phyloP scores from a whole-genome alignment of 2,888 invertebrate species.

The Silvanus unidentatus region DNA sequence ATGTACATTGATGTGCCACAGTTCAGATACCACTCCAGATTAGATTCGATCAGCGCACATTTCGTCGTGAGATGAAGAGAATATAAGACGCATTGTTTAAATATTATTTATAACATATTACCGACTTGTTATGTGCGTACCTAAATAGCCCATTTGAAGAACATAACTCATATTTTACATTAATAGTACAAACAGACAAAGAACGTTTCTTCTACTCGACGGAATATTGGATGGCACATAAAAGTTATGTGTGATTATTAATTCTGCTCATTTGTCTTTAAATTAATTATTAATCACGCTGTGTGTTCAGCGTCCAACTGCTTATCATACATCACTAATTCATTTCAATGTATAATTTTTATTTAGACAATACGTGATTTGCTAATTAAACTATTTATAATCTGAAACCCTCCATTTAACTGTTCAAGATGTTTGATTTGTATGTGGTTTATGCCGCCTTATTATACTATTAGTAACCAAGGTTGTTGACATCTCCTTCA shows the following conservation, averaged over 20 bases:
- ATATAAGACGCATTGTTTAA: too few relatives aligned
- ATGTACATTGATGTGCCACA: background rate
- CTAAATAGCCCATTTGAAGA: too few relatives aligned
- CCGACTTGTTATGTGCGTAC: background rate
- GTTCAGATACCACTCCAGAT: conserved; percentile 3
- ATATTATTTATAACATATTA: conserved; percentile 1
- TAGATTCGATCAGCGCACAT: conserved; percentile 3
- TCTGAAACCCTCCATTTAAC: conserved; percentile 19
- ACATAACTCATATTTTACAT: too few relatives aligned
- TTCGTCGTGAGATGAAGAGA: background rate
- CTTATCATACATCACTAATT: conserved; percentile 24
- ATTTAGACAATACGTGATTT: conserved; percentile 27
- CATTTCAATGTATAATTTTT: conserved; percentile 13
- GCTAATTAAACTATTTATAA: conserved; percentile 32
- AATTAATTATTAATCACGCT: conserved; percentile 33
- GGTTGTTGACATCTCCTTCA: background rate
- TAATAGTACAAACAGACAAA: too few relatives aligned
- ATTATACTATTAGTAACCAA: background rate
- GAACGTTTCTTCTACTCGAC: too few relatives aligned
- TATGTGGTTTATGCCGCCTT: conserved; percentile 4
- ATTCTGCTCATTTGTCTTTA: conserved; percentile 28
- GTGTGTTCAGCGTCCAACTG: conserved; percentile 18
- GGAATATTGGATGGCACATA: too few relatives aligned
- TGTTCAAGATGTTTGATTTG: conserved; percentile 1
- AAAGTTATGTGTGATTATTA: conserved; percentile 14